Percentiles rank a stretch among this genome's conserved stretches.
Evolutionary conservation across 2,888 invertebrate species (phyloP).

Genomic region (Thecocarcelia acutangulata): DNA sequence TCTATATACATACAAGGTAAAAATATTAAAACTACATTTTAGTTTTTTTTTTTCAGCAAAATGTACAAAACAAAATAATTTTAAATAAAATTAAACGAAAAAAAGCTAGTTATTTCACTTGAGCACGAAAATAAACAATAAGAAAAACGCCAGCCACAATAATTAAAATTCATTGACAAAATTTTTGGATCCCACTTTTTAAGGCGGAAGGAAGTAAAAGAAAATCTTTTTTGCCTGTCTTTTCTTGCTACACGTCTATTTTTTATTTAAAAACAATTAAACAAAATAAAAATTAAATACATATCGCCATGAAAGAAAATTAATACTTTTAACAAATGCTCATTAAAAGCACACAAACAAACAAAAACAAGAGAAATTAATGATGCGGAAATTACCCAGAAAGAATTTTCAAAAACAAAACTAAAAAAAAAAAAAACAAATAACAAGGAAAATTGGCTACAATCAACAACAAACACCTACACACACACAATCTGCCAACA

Average conservation of each 20-base stretch:
- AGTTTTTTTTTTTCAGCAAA: too few species aligned
- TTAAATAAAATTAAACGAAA: slow-evolving; percentile 5
- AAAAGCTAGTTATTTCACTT: slow-evolving; percentile 13
- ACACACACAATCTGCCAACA: slow-evolving; percentile 44
- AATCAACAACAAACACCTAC: slow-evolving; percentile 2
- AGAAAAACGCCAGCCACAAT: background rate
- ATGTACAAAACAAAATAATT: background rate
- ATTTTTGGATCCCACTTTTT: background rate
- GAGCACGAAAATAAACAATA: slow-evolving; percentile 1
- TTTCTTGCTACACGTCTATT: slow-evolving; percentile 19
- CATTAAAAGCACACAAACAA: background rate
- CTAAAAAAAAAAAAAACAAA: too few species aligned
- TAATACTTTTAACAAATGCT: slow-evolving; percentile 38
- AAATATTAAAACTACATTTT: slow-evolving; percentile 4
- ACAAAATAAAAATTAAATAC: slow-evolving; percentile 22
- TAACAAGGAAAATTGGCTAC: slow-evolving; percentile 52
- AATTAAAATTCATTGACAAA: slow-evolving; percentile 17
- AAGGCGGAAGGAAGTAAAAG: slow-evolving; percentile 60
- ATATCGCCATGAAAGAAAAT: too few species aligned
- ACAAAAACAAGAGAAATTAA: slow-evolving; percentile 40
- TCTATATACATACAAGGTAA: background rate
- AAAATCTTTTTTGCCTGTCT: slow-evolving; percentile 15
- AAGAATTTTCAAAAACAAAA: slow-evolving; percentile 23
- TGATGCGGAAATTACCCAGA: slow-evolving; percentile 55
- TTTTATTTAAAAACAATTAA: slow-evolving; percentile 48